A percentile compares a stretch with the other conserved stretches of the same genome.
Conservation (phyloP, 2,888 invertebrate species). For the Drosophila anceps region DNA sequence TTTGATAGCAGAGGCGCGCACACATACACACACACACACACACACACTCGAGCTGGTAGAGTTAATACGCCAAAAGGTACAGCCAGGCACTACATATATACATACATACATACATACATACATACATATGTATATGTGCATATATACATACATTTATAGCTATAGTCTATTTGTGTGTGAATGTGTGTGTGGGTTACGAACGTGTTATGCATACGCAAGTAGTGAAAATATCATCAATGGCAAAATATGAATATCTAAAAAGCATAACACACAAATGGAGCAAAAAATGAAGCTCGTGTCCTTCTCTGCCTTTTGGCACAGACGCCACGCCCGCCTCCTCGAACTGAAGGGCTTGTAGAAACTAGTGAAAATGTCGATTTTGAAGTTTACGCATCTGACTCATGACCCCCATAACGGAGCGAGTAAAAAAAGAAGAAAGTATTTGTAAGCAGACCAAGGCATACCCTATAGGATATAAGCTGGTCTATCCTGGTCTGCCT, state of each 20-base stretch:
- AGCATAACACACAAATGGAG: constrained; percentile 75
- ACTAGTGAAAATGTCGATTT: constrained; percentile 76
- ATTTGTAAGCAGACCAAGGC: constrained; percentile 30
- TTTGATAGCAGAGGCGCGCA: constrained; percentile 15
- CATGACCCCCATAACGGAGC: constrained; percentile 34
- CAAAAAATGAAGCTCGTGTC: constrained; percentile 55
- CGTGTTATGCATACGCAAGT: constrained; percentile 80
- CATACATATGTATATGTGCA: not conserved
- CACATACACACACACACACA: constrained; percentile 27
- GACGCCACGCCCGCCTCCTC: not conserved
- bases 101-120: constrained; percentile 2
- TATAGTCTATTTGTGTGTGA: constrained; percentile 30
- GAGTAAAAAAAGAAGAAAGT: not conserved
- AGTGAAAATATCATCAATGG: constrained; percentile 81
- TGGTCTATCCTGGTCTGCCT: too few species aligned
- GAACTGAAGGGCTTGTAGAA: constrained; percentile 27
- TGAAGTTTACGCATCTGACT: constrained; percentile 58
- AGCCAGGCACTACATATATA: constrained; percentile 28
- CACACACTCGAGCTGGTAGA: constrained; percentile 37
- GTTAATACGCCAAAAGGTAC: constrained; percentile 62
- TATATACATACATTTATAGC: constrained; percentile 15
- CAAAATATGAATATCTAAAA: constrained; percentile 80
- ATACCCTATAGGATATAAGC: constrained; percentile 12
- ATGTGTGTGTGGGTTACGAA: constrained; percentile 50
- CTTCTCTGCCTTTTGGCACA: constrained; percentile 16